Evolutionary conservation across 2,888 invertebrate species (phyloP).

Genomic region (Strigamia transsilvanica): DNA sequence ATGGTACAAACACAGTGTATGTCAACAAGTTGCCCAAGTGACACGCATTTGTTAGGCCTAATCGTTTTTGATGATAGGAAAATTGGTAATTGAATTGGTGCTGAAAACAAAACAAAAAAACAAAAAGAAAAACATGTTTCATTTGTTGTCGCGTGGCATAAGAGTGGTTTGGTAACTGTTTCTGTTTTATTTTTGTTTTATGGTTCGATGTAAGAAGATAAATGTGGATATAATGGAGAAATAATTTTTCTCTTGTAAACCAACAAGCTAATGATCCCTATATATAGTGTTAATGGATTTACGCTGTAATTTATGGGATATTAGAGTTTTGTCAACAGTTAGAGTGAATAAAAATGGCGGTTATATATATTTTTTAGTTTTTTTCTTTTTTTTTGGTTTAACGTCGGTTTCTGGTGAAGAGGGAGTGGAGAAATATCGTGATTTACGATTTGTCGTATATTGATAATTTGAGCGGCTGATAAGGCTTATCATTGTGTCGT

Average conservation of each 20-base stretch:
- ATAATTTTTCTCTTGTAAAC: constrained; percentile 29
- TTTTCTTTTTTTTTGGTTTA: background rate
- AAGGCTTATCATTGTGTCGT: constrained; percentile 28
- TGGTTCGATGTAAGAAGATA: background rate
- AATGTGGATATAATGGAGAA: constrained; percentile 27
- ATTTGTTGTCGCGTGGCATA: background rate
- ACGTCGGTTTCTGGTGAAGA: background rate
- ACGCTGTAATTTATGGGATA: constrained; percentile 18
- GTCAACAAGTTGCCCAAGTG: constrained; percentile 26
- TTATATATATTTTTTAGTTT: background rate
- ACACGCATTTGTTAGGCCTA: constrained; percentile 24
- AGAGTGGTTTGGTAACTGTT: background rate
- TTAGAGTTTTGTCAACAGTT: constrained; percentile 36
- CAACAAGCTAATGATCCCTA: background rate
- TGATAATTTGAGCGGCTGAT: constrained; percentile 40
- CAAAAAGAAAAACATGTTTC: background rate
- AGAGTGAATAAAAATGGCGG: background rate
- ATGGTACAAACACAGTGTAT: constrained; percentile 18
- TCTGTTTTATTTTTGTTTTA: background rate
- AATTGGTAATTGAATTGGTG: background rate
- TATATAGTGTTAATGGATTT: constrained; percentile 40
- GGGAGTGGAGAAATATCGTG: constrained; percentile 34
- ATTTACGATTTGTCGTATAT: constrained; percentile 33
- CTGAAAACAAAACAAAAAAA: background rate
- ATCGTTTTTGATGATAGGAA: constrained; percentile 6